phyloP scores from a whole-genome alignment of 2,113 vertebrate species.

The Accipiter cooperii region DNA sequence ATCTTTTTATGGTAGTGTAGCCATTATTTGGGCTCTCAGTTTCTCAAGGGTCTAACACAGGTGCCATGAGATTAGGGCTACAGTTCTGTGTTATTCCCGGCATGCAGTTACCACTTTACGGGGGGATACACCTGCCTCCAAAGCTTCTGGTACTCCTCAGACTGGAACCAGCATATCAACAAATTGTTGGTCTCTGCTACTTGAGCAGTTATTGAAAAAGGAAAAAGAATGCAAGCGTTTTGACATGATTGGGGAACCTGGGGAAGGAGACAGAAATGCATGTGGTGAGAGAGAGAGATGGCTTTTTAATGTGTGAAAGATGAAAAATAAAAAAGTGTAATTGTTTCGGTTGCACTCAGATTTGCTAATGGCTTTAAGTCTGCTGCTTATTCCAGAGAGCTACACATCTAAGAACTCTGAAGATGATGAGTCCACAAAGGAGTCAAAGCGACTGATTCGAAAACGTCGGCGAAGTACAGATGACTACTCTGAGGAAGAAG shows the following conservation, averaged over 20 bases:
- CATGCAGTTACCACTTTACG: not conserved
- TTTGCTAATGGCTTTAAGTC: conserved; percentile 59
- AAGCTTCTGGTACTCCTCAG: not conserved
- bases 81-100: not conserved
- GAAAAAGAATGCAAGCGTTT: not conserved
- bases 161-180: not conserved
- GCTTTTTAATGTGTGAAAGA: not conserved
- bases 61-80: not conserved
- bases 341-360: not conserved
- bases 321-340: not conserved
- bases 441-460: conserved; percentile 55
- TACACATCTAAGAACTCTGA: conserved; percentile 80
- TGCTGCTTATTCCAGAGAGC: conserved; percentile 77
- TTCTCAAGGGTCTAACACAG: not conserved
- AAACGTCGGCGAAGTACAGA: conserved; percentile 68
- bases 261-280: not conserved
- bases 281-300: not conserved
- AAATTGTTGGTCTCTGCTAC: not conserved
- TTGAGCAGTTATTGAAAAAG: not conserved
- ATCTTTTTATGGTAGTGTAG: not conserved
- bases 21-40: not conserved
- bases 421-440: conserved; percentile 71
- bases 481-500: conserved; percentile 64
- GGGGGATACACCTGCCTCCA: not conserved
- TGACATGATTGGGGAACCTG: not conserved